Percentiles rank a stretch among this genome's conserved stretches.
These are phyloP conservation scores for Acropora tenuis DNA, from an alignment of 64 coral and sea anemone genomes.

Conservation along the genomic window DNA sequence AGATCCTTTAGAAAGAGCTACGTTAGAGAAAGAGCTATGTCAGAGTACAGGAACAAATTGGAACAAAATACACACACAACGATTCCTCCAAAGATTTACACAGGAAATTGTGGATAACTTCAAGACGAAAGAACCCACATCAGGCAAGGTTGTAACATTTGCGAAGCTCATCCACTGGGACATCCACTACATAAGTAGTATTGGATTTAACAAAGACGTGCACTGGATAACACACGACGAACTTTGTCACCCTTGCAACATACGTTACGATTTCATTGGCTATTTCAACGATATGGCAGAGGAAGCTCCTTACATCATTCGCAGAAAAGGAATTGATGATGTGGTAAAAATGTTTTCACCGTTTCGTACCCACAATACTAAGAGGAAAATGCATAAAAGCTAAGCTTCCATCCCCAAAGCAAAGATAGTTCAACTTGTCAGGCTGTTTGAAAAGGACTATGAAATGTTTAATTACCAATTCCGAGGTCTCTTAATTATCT, in stretches of 20 bases:
- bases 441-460: neutral
- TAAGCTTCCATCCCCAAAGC: neutral
- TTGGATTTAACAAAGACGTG: neutral
- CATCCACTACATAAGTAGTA: neutral
- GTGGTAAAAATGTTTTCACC: neutral
- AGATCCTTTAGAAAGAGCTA: slow-evolving; percentile 8
- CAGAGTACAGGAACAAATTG: neutral
- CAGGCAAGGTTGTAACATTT: neutral
- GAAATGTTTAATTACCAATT: neutral
- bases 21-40: neutral
- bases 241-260: neutral
- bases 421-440: neutral
- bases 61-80: neutral
- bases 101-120: neutral
- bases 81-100: neutral
- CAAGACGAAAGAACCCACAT: neutral
- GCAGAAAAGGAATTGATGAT: neutral
- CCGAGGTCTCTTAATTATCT: neutral
- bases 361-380: neutral
- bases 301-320: neutral
- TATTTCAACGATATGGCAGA: slow-evolving; percentile 1
- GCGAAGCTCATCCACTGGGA: neutral
- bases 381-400: neutral
- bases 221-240: neutral
- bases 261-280: neutral